Evolutionary conservation across 2,797 vertebrate genomes (phyloP).

Genomic region (Morus bassanus): DNA sequence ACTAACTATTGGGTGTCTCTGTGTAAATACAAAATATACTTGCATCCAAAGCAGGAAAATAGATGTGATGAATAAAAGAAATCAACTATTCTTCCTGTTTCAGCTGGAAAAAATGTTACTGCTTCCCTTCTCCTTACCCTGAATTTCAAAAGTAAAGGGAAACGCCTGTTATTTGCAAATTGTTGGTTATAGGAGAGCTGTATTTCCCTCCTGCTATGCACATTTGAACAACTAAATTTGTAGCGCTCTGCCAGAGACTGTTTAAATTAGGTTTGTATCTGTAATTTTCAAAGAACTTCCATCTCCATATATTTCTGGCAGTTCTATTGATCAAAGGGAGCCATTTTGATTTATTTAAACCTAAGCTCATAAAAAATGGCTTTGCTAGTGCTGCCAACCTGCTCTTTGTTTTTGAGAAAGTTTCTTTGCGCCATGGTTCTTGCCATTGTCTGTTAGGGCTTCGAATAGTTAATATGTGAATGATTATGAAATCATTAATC

Average conservation of each 20-base stretch:
- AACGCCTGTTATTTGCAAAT: not conserved
- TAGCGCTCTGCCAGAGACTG: not conserved
- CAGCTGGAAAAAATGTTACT: slow-evolving; percentile 12
- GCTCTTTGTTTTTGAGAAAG: not conserved
- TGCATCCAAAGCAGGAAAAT: slow-evolving; percentile 1
- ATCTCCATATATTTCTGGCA: not conserved
- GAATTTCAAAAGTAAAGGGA: slow-evolving; percentile 14
- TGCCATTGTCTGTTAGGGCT: not conserved
- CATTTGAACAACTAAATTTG: not conserved
- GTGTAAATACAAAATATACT: not conserved
- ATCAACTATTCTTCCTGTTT: slow-evolving; percentile 40
- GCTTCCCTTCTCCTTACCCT: slow-evolving; percentile 7
- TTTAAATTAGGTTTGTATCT: not conserved
- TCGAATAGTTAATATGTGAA: not conserved
- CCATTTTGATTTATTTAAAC: not conserved
- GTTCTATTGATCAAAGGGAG: not conserved
- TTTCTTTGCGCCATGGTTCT: not conserved
- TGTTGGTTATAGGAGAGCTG: not conserved
- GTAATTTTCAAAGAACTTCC: not conserved
- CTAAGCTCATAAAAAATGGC: not conserved
- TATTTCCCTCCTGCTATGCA: not conserved
- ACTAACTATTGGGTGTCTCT: not conserved
- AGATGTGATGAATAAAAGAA: slow-evolving; percentile 16
- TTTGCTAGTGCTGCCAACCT: not conserved
- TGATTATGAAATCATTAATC: not conserved